A percentile compares a stretch with the other conserved stretches of the same genome.
Evolutionary conservation across 2,797 vertebrate genomes (phyloP).

Genomic region (Anas georgica): DNA sequence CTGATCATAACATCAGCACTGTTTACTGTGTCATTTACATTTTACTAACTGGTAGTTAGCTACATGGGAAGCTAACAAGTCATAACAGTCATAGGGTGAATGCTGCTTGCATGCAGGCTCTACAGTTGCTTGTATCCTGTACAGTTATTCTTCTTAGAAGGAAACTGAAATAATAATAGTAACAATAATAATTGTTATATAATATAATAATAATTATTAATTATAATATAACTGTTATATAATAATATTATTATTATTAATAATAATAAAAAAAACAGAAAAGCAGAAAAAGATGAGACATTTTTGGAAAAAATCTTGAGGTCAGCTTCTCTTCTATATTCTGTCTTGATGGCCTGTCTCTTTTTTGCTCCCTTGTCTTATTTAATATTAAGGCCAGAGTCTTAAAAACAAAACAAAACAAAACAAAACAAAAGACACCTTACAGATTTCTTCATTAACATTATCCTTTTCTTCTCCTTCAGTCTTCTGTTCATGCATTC

Average conservation of each 20-base stretch:
- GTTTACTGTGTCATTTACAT: slow-evolving; percentile 3
- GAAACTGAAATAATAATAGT: neutral
- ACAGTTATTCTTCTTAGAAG: neutral
- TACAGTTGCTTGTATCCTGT: neutral
- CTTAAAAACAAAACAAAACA: neutral
- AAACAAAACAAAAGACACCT: neutral
- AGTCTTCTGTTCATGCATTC: neutral
- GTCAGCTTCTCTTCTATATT: neutral
- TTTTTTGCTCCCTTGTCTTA: neutral
- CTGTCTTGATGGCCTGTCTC: neutral
- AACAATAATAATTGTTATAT: too few species aligned
- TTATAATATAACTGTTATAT: too few species aligned
- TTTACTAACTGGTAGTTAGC: slow-evolving; percentile 35
- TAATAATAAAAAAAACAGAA: neutral
- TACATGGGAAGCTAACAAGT: slow-evolving; percentile 25
- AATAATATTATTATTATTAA: too few species aligned
- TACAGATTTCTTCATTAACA: neutral
- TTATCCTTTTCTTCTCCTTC: neutral
- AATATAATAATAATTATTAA: too few species aligned
- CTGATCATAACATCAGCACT: neutral
- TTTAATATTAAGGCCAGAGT: neutral
- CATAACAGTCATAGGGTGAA: neutral
- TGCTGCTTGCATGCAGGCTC: neutral
- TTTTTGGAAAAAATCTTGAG: neutral
- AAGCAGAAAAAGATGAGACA: neutral